Conservation (phyloP, 2,797 vertebrate genomes). For the Microchirus variegatus region DNA sequence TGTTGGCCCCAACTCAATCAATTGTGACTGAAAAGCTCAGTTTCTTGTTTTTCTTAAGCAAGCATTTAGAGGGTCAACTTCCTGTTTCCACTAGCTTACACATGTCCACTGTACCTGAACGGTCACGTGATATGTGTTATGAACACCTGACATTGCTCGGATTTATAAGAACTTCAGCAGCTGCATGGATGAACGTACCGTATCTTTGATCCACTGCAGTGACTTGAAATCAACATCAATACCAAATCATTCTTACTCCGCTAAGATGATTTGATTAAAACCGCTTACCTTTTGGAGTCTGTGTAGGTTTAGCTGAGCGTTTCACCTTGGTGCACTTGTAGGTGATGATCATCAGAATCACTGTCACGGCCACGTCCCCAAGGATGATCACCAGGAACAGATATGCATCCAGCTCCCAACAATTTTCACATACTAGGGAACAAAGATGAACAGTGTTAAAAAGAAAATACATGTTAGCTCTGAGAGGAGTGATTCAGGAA, state of each 20-base stretch:
- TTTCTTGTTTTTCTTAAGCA: too few relatives aligned
- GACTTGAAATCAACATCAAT: rapidly evolving
- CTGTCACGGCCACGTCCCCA: conserved; percentile 55
- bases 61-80: too few relatives aligned
- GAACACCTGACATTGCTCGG: not conserved
- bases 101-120: too few relatives aligned
- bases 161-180: not conserved
- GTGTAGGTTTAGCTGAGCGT: rapidly evolving
- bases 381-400: rapidly evolving
- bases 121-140: too few relatives aligned
- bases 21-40: too few relatives aligned
- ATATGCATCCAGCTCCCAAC: conserved; percentile 35
- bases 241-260: rapidly evolving
- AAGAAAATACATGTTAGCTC: not conserved
- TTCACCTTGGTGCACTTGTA: conserved; percentile 59
- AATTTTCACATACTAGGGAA: conserved; percentile 66
- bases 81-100: too few relatives aligned
- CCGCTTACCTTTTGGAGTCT: conserved; percentile 51
- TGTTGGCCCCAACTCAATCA: too few relatives aligned
- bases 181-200: not conserved
- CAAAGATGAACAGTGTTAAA: not conserved
- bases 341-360: conserved; percentile 40
- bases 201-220: not conserved
- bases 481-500: rapidly evolving
- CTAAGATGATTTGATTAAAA: not conserved